Conservation (phyloP, 37 sponge, comb jelly and placozoan genomes). For the Hexactinellida sp. region DNA sequence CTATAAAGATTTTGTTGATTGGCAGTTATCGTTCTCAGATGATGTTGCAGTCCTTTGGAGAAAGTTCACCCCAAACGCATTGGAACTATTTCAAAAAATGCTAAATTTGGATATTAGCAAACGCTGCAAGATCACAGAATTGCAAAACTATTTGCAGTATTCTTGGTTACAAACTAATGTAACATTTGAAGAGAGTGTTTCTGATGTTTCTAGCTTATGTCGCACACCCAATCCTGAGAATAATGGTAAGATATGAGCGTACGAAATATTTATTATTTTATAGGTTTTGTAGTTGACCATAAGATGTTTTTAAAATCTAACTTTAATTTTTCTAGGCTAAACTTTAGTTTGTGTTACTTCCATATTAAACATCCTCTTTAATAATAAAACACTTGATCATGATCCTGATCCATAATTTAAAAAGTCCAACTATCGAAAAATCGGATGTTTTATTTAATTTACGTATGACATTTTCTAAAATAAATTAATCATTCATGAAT, state of each 20-base stretch:
- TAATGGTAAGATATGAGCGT: background rate
- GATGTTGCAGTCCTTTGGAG: background rate
- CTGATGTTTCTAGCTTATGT: background rate
- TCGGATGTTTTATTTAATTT: too few relatives aligned
- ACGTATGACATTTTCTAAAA: too few relatives aligned
- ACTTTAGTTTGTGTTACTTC: too few relatives aligned
- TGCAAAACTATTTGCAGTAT: background rate
- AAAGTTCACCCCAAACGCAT: background rate
- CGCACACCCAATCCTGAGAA: background rate
- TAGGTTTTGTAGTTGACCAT: background rate
- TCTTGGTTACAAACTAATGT: background rate
- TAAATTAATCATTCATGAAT: too few relatives aligned
- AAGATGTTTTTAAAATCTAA: too few relatives aligned
- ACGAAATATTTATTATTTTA: background rate
- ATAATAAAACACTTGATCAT: too few relatives aligned
- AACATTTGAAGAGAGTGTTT: background rate
- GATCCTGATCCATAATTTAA: too few relatives aligned
- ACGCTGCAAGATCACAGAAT: background rate
- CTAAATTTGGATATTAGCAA: background rate
- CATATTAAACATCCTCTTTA: too few relatives aligned
- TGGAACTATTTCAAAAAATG: background rate
- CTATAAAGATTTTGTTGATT: slow-evolving; percentile 9
- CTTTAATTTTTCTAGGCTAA: too few relatives aligned
- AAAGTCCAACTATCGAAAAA: too few relatives aligned
- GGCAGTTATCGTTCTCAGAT: background rate